Percentiles rank a stretch among this genome's conserved stretches.
These are phyloP conservation scores for Osmoderma eremita DNA, from an alignment of 2,888 invertebrate genomes.

Conservation along the genomic window DNA sequence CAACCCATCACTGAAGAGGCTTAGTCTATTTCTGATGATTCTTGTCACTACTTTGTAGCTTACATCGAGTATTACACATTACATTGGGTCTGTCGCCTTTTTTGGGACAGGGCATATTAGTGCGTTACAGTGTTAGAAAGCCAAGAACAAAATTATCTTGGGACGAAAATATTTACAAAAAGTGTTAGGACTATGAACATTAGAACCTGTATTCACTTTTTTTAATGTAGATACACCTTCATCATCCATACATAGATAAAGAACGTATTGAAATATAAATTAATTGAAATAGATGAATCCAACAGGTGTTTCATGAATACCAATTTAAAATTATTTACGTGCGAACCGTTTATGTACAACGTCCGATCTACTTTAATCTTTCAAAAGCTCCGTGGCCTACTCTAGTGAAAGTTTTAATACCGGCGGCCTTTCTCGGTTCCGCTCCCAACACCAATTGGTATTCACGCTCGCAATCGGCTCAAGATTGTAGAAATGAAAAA, in stretches of 20 bases:
- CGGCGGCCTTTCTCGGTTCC: conserved; percentile 1
- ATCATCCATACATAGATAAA: conserved; percentile 10
- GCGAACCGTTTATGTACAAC: conserved; percentile 6
- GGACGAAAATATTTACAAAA: too few relatives aligned
- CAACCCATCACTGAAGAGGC: too few relatives aligned
- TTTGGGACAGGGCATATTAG: too few relatives aligned
- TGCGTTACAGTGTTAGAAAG: too few relatives aligned
- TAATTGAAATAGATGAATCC: conserved; percentile 25
- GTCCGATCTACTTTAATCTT: conserved; percentile 25
- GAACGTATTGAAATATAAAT: conserved; percentile 7
- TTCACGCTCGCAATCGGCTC: background rate
- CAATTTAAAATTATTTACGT: conserved; percentile 16
- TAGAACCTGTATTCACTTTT: background rate
- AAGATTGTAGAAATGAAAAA: conserved; percentile 15
- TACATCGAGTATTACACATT: too few relatives aligned
- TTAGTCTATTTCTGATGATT: too few relatives aligned
- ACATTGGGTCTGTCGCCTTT: too few relatives aligned
- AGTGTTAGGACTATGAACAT: too few relatives aligned
- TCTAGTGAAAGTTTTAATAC: conserved; percentile 28
- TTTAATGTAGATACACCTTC: background rate
- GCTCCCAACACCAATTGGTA: conserved; percentile 9
- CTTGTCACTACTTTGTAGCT: too few relatives aligned
- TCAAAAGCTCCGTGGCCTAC: conserved; percentile 23
- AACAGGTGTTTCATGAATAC: conserved; percentile 29
- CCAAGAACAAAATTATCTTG: too few relatives aligned